Conservation (phyloP, 2,113 vertebrate species). For the Sander vitreus region DNA sequence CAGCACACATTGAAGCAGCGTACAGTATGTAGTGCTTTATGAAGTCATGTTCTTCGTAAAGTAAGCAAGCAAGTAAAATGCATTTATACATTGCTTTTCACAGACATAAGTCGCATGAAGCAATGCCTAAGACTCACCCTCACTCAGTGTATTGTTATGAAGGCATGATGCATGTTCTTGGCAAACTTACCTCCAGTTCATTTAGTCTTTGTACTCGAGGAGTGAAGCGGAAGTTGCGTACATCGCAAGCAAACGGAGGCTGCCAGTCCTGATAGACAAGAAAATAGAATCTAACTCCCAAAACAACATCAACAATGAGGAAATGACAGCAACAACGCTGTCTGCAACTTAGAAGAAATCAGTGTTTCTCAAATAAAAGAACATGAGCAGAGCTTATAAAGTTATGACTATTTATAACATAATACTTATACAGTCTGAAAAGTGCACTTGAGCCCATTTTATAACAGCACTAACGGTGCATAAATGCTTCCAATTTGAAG, state of each 20-base stretch:
- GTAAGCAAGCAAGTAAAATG: no score
- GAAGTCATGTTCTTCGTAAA: no score
- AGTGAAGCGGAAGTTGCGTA: slow-evolving; percentile 96
- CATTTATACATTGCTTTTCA: no score
- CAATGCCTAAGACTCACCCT: background rate
- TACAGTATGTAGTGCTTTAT: no score
- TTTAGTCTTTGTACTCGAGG: slow-evolving; percentile 96
- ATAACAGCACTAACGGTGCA: background rate
- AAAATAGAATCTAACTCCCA: background rate
- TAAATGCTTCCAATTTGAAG: background rate
- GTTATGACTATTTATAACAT: background rate
- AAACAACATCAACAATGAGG: background rate
- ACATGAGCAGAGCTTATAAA: background rate
- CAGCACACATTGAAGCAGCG: background rate
- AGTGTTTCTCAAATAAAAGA: background rate
- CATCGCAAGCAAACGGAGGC: slow-evolving; percentile 97
- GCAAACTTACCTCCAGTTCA: slow-evolving; percentile 92
- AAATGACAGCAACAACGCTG: background rate
- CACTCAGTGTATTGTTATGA: background rate
- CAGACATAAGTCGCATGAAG: background rate
- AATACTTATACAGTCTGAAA: background rate
- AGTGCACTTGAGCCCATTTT: background rate
- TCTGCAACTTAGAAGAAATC: background rate
- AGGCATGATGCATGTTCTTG: background rate
- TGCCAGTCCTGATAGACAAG: slow-evolving; percentile 92